phyloP scores from a whole-genome alignment of 2,797 vertebrate genomes.

The Sciurus vulgaris region DNA sequence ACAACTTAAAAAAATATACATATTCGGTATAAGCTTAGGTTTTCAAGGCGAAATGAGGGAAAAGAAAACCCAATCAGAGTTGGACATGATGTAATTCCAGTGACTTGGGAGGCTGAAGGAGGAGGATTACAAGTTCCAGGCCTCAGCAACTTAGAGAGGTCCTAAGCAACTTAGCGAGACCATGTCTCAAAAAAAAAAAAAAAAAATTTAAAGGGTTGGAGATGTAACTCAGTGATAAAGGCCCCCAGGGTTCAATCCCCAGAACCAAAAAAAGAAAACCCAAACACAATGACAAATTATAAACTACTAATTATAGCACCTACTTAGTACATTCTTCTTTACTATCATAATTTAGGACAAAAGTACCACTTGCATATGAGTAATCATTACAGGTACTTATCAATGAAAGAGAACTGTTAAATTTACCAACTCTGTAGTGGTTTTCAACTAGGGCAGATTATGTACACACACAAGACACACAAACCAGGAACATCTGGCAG shows the following conservation, averaged over 20 bases:
- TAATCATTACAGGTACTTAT: slow-evolving; percentile 13
- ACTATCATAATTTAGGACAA: slow-evolving; percentile 8
- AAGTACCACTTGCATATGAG: neutral
- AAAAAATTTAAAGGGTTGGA: neutral
- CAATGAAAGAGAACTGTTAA: neutral
- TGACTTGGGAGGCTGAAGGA: no score
- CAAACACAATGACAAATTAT: neutral
- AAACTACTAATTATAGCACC: neutral
- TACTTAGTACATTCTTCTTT: neutral
- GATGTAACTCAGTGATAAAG: neutral
- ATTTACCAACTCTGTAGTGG: slow-evolving; percentile 20
- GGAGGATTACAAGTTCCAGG: no score
- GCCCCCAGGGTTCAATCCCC: no score
- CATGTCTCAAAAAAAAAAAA: neutral
- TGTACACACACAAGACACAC: neutral
- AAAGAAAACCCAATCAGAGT: neutral
- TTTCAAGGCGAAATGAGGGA: neutral
- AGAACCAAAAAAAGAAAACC: neutral
- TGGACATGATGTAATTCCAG: no score
- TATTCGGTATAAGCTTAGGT: neutral
- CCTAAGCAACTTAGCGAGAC: neutral
- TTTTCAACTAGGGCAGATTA: neutral
- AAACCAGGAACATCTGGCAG: neutral
- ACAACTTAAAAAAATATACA: neutral
- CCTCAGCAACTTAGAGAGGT: no score